Percentiles rank a stretch among this genome's conserved stretches.
Conservation (phyloP, 2,113 vertebrate genomes). For the Erpornis zantholeuca region DNA sequence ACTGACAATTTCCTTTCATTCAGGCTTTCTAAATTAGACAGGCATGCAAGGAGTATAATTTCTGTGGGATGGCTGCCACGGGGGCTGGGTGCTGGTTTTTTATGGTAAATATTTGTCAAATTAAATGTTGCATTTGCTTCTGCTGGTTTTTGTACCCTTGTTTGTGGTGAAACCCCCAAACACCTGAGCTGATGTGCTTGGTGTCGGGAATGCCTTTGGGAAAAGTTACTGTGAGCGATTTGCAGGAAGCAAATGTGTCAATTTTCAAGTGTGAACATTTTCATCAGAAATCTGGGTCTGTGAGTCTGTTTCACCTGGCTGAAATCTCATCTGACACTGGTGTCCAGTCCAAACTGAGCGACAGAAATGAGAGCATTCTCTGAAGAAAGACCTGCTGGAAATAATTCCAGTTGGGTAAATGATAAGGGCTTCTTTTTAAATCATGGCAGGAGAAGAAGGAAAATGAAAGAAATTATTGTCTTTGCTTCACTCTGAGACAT, state of each 20-base stretch:
- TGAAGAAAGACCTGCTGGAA: background rate
- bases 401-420: background rate
- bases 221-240: background rate
- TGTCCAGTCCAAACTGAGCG: background rate
- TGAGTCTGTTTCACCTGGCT: background rate
- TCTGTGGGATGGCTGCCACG: background rate
- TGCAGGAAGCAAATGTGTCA: background rate
- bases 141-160: background rate
- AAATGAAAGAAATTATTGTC: background rate
- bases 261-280: background rate
- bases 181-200: background rate
- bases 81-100: background rate
- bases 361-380: background rate
- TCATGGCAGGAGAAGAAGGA: background rate
- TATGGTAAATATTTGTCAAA: constrained; percentile 13
- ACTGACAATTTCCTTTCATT: background rate
- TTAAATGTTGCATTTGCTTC: background rate
- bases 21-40: background rate
- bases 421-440: background rate
- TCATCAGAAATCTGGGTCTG: background rate
- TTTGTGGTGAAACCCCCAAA: background rate
- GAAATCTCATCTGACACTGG: background rate
- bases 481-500: background rate
- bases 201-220: background rate
- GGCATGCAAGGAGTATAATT: background rate